phyloP scores from a whole-genome alignment of 2,797 vertebrate species.

The Notamacropus eugenii region DNA sequence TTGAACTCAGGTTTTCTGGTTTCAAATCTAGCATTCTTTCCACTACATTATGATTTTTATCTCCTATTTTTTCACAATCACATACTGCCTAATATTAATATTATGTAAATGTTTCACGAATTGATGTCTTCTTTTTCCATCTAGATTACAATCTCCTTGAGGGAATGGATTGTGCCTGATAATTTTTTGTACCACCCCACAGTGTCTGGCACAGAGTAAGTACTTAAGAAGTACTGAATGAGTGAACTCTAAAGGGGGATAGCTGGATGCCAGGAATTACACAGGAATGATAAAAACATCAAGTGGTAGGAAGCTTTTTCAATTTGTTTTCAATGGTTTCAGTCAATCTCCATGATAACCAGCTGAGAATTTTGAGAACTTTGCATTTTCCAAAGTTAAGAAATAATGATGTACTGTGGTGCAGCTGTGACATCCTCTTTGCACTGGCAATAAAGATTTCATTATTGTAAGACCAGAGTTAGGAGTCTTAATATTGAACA shows the following conservation, averaged over 20 bases:
- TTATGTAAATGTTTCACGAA: neutral
- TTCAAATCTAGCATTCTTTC: neutral
- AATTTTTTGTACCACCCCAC: neutral
- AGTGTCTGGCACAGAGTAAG: neutral
- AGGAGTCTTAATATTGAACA: slow-evolving; percentile 49
- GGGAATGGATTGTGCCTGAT: neutral
- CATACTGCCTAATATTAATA: neutral
- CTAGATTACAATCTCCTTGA: slow-evolving; percentile 21
- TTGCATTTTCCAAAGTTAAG: slow-evolving; percentile 48
- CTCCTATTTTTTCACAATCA: neutral
- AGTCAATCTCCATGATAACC: slow-evolving; percentile 54
- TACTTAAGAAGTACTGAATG: slow-evolving; percentile 15
- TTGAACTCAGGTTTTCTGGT: neutral
- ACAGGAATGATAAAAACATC: slow-evolving; percentile 19
- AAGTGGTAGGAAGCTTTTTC: slow-evolving; percentile 41
- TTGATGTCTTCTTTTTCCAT: slow-evolving; percentile 29
- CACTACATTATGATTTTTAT: neutral
- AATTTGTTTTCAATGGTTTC: slow-evolving; percentile 31
- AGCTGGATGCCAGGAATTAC: neutral
- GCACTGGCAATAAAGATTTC: slow-evolving; percentile 49
- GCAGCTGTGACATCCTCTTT: slow-evolving; percentile 47
- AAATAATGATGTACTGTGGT: slow-evolving; percentile 62
- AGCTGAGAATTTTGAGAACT: slow-evolving; percentile 64
- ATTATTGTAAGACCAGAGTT: slow-evolving; percentile 66
- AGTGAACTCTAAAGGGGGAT: neutral